Base-by-base conservation (phyloP, 2,888 invertebrate species). In the Eilema sororculum region DNA sequence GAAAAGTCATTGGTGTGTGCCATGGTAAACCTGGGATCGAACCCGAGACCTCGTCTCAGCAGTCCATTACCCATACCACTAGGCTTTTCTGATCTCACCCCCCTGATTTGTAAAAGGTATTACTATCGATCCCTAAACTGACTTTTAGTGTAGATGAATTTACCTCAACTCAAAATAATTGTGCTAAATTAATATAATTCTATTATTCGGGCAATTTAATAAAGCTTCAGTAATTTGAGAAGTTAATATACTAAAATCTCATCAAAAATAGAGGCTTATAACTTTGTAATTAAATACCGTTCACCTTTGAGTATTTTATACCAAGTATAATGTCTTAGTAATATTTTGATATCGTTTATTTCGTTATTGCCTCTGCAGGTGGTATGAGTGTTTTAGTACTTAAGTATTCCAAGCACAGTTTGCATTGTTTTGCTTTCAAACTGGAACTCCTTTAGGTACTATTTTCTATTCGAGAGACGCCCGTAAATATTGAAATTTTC, bases 351-450 rank as follows among this genome's bases (percentile, higher is more conserved):
- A 30, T n/a, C 30, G n/a, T 20, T 60, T 3, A 22, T 61, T 20
- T 60, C 3, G 30, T 56, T 9, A 75, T 72, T 67, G 66, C 62
- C 65, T 76, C 69, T 62, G 33, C 57, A 62, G 28, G 62, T 63
- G 62, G 73, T 61, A 56, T 69, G 52, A 65, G 8, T 33, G n/a
- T 60, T 10, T 1, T 8, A 30, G 56, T 65, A 71, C 75, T 62
- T 69, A 68, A 69, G 61, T 81, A 79, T 81, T 77, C 77, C 59
- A 64, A 74, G 59, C 77, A 77, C 71, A 74, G 60, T 46, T 67
- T 62, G 67, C 77, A 73, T 81, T 77, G 77, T 77, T 77, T 79
- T 77, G 71, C 71, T 73, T 77, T 73, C 67, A 69, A 70, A 72
- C 74, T 72, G 65, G 79, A 77, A 74, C 72, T 77, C 75, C 70